These are phyloP conservation scores for Motacilla tschutschensis DNA, from an alignment of 2,113 vertebrate genomes.

Conservation along the genomic window DNA sequence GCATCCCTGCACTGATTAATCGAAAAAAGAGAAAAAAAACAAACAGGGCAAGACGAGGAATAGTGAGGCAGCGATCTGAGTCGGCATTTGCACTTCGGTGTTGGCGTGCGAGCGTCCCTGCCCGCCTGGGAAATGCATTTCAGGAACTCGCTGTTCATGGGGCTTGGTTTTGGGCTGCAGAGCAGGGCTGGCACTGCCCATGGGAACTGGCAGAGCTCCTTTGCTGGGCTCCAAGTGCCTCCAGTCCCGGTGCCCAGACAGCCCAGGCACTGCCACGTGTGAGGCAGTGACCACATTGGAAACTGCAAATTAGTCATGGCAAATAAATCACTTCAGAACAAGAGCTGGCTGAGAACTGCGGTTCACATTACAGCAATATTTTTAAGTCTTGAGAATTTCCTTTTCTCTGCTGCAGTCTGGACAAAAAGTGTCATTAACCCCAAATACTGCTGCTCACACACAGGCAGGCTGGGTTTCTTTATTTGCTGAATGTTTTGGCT, in stretches of 20 bases:
- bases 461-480: not conserved
- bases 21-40: not conserved
- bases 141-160: rapidly evolving
- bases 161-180: rapidly evolving
- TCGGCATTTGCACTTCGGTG: rapidly evolving
- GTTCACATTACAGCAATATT: not conserved
- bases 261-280: not conserved
- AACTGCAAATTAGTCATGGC: not conserved
- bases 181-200: not conserved
- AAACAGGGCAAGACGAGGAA: not conserved
- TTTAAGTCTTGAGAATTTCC: not conserved
- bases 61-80: rapidly evolving
- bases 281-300: rapidly evolving
- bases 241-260: not conserved
- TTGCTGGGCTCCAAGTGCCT: not conserved
- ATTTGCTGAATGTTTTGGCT: not conserved
- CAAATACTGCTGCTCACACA: not conserved
- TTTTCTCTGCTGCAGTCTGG: not conserved
- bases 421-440: not conserved
- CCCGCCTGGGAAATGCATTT: not conserved
- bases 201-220: rapidly evolving
- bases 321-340: constrained; percentile 9
- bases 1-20: not conserved
- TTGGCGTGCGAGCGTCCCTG: not conserved
- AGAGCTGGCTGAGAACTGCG: not conserved